Evolutionary conservation across 2,113 vertebrate species (phyloP), one percentile per base, ranked within the genome.

Genomic region (Casuarius casuarius): DNA sequence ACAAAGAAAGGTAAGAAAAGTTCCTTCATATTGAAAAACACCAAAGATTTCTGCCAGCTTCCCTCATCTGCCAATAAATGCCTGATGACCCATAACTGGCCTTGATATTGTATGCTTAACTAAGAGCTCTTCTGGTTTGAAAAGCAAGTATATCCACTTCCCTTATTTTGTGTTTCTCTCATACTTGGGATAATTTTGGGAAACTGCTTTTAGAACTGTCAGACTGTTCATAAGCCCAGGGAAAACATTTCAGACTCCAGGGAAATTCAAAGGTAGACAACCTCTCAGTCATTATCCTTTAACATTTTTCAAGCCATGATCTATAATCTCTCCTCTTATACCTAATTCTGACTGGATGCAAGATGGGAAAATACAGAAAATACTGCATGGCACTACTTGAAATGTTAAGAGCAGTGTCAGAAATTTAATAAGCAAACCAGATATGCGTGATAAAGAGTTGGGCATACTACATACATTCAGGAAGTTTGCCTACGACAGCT

Each of bases 321-420:
- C 35, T 59, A 29, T 28, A 58, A 84, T n/a, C 12, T 67, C 26
- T 77, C 17, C 46, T 52, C 63, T 65, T 33, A 20, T 48, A 28
- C 38, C 25, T 72, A 13, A 52, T 10, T 58, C 73, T 68, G 28
- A 70, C 23, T 40, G 44, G 26, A 68, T 22, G 26, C 61, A 79
- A 46, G 40, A 61, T 14, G 28, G 40, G 20, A 65, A 49, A 84
- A n/a, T 9, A 62, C 25, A 83, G 54, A 78, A 68, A 63, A 48
- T 4, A 63, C 40, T 9, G 22, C 23, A 51, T 5, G 9, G 12
- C 1, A 0, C 46, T 31, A 58, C 21, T 1, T 33, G 42, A 73
- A 68, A 74, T 46, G 51, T 12, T 74, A 58, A 72, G 61, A 72
- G 26, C 40, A 25, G 29, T 20, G 6, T 12, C 22, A n/a, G 74